A percentile compares a stretch with the other conserved stretches of the same genome.
These are phyloP conservation scores for Cenopis cana DNA, from an alignment of 2,888 invertebrate species.

Conservation along the genomic window DNA sequence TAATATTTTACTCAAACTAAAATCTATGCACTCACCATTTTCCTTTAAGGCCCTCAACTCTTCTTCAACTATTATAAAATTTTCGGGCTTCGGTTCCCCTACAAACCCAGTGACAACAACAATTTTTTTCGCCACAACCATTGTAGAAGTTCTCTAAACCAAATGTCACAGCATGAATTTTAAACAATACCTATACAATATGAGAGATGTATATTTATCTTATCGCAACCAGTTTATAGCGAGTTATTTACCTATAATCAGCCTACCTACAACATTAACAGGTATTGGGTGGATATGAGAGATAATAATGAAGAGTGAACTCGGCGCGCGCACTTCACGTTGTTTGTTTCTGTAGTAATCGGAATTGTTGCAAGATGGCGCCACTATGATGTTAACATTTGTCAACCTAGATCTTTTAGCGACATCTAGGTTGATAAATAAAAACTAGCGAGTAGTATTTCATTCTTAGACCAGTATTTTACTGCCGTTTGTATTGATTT, in stretches of 20 bases:
- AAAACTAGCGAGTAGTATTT: background rate
- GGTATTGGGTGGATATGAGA: slow-evolving; percentile 2
- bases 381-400: too few species aligned
- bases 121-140: slow-evolving; percentile 86
- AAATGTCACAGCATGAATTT: background rate
- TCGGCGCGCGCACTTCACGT: slow-evolving; percentile 6
- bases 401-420: too few species aligned
- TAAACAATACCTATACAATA: background rate
- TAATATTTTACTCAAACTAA: background rate
- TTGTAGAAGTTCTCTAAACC: slow-evolving; percentile 49
- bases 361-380: slow-evolving; percentile 13
- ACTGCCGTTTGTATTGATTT: too few species aligned
- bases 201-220: slow-evolving; percentile 9
- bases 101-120: slow-evolving; percentile 84
- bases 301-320: slow-evolving; percentile 15
- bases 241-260: too few species aligned
- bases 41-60: slow-evolving; percentile 84
- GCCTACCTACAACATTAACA: too few species aligned
- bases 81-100: slow-evolving; percentile 85
- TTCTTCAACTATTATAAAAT: slow-evolving; percentile 87
- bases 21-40: slow-evolving; percentile 82
- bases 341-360: background rate
- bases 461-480: too few species aligned
- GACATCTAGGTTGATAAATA: background rate
- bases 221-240: slow-evolving; percentile 13